These are phyloP conservation scores for Drosophila infuscata DNA, from an alignment of 2,888 invertebrate genomes.

Conservation along the genomic window DNA sequence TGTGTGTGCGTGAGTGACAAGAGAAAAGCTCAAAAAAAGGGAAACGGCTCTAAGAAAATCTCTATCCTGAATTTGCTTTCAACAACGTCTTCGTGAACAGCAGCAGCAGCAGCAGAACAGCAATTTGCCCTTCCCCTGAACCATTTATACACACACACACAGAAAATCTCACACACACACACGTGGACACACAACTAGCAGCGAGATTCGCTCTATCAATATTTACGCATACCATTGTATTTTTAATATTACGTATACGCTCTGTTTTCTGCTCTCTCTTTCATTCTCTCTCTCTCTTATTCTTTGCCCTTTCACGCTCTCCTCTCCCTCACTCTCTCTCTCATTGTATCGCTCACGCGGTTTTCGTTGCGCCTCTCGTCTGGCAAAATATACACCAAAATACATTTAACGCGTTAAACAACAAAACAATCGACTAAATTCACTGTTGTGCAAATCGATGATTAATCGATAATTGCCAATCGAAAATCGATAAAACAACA, in stretches of 20 bases:
- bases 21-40: slow-evolving; percentile 62
- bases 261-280: slow-evolving; percentile 38
- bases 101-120: slow-evolving; percentile 40
- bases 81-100: slow-evolving; percentile 64
- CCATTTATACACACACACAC: slow-evolving; percentile 24
- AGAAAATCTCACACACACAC: slow-evolving; percentile 20
- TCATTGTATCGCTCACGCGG: slow-evolving; percentile 7
- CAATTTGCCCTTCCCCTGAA: slow-evolving; percentile 59
- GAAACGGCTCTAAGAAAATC: slow-evolving; percentile 73
- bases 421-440: slow-evolving; percentile 13
- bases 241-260: slow-evolving; percentile 74
- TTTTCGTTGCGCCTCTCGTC: slow-evolving; percentile 21
- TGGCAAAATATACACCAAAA: slow-evolving; percentile 45
- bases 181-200: slow-evolving; percentile 3
- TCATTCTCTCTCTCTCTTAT: slow-evolving; percentile 12
- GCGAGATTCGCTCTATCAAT: slow-evolving; percentile 72
- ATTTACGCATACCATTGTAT: slow-evolving; percentile 77
- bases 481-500: slow-evolving; percentile 55
- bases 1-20: slow-evolving; percentile 37
- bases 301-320: neutral
- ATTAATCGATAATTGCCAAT: slow-evolving; percentile 34
- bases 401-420: slow-evolving; percentile 40
- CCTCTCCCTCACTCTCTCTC: slow-evolving; percentile 3
- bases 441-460: slow-evolving; percentile 8
- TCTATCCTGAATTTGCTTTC: slow-evolving; percentile 78